Percentiles rank a stretch among this genome's conserved stretches.
These are phyloP conservation scores for Stenotaenia linearis DNA, from an alignment of 2,888 invertebrate species.

Conservation along the genomic window DNA sequence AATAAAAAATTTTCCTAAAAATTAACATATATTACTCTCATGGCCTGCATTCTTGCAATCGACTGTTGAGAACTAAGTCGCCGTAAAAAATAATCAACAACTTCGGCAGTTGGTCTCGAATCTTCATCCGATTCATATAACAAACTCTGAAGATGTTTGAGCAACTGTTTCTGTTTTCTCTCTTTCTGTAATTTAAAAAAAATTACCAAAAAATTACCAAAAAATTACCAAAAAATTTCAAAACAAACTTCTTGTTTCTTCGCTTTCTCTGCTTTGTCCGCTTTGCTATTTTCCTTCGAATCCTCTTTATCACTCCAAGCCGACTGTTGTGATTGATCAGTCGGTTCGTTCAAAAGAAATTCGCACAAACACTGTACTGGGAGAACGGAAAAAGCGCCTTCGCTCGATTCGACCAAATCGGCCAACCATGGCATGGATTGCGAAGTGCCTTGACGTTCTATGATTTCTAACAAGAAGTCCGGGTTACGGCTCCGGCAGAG, in stretches of 20 bases:
- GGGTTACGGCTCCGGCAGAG: slow-evolving; percentile 83
- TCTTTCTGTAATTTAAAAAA: slow-evolving; percentile 53
- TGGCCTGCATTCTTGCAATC: slow-evolving; percentile 69
- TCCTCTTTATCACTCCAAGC: slow-evolving; percentile 38
- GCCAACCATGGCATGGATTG: slow-evolving; percentile 97
- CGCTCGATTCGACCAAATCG: slow-evolving; percentile 84
- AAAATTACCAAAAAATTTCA: not conserved
- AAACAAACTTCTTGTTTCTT: slow-evolving; percentile 41
- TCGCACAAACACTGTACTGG: slow-evolving; percentile 98
- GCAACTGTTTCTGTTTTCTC: slow-evolving; percentile 69
- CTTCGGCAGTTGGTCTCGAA: slow-evolving; percentile 64
- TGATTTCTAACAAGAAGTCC: slow-evolving; percentile 85
- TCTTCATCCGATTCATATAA: slow-evolving; percentile 52
- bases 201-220: not conserved
- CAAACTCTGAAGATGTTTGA: slow-evolving; percentile 58
- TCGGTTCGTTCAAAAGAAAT: slow-evolving; percentile 61
- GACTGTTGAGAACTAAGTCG: slow-evolving; percentile 76
- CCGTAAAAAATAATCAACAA: slow-evolving; percentile 81
- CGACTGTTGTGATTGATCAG: slow-evolving; percentile 35
- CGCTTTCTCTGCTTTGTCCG: slow-evolving; percentile 49
- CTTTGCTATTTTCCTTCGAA: slow-evolving; percentile 54
- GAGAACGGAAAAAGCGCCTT: slow-evolving; percentile 77
- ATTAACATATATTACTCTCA: too few relatives aligned
- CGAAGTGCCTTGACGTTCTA: slow-evolving; percentile 65
- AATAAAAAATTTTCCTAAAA: too few relatives aligned